Evolutionary conservation across 2,113 vertebrate species (phyloP), one percentile per base, ranked within the genome.

Genomic region (Siphamia tubifer): DNA sequence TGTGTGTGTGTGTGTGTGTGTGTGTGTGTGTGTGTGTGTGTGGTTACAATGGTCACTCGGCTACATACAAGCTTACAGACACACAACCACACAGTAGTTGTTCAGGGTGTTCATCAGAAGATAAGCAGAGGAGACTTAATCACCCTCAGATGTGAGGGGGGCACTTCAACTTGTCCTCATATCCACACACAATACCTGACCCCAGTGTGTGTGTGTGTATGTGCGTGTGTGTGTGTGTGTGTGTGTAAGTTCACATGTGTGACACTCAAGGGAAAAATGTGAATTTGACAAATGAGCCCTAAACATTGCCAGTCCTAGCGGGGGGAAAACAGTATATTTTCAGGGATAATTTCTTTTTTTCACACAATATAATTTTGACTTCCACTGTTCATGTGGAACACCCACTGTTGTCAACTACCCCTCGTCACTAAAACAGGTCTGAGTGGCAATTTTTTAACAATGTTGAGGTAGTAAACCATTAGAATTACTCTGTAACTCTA

Each of bases 121-220:
- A 92, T 92, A 91, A 91, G 89, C 87, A 84, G 74, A 78, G 27
- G 69, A 83, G 85, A 86, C 77, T 89, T 90, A 87, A 90, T 91
- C 85, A 89, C 86, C 76, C 83, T 86, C 68, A 84, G 80, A 86
- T 90, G 82, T 81, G 80, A 90, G 83, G 81, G 83, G 85, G 80
- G 72, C 84, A 91, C 88, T 90, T 90, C 79, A 91, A 76, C 66
- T 74, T 69, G 69, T 74, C 74, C 75, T 83, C 72, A 77, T 85
- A 89, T 88, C 77, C 72, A 68, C 69, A 58, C 57, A 72, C 79
- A 79, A 68, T 72, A 79, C 79, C 81, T 74, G 74, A 89, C 80
- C 81, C 42, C 42, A 48, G 31, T 44, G 51, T n/a, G 74, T 12
- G 7, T 49, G 56, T 63, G 64, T 67, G 54, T 48, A 32, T 27